These are phyloP conservation scores for Volucella bombylans DNA, from an alignment of 2,888 invertebrate genomes.

Conservation along the genomic window DNA sequence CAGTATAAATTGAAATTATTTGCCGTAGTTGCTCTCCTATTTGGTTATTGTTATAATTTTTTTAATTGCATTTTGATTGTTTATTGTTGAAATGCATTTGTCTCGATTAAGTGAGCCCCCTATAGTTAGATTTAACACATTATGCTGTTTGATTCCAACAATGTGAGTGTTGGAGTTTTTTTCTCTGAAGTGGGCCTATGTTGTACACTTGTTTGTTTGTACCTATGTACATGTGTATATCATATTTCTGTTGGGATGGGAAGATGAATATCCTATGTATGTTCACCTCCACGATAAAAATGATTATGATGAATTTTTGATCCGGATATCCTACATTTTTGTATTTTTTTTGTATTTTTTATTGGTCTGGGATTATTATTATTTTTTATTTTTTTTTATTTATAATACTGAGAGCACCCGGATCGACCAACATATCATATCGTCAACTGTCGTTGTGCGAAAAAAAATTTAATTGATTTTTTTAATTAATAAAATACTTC, in stretches of 20 bases:
- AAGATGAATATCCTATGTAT: not conserved
- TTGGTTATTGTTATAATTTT: constrained; percentile 21
- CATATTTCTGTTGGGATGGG: not conserved
- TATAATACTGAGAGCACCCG: constrained; percentile 38
- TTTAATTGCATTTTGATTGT: constrained; percentile 54
- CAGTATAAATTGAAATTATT: constrained; percentile 37
- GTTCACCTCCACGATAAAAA: constrained; percentile 47
- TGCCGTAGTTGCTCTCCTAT: not conserved
- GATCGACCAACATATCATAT: constrained; percentile 50
- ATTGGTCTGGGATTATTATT: constrained; percentile 39
- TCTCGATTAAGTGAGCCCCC: constrained; percentile 51
- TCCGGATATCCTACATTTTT: constrained; percentile 25
- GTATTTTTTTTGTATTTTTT: constrained; percentile 15
- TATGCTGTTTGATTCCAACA: constrained; percentile 48
- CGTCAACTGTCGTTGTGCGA: constrained; percentile 69
- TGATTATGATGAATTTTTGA: constrained; percentile 74
- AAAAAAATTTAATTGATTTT: constrained; percentile 71
- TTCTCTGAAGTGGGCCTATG: not conserved
- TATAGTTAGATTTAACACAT: constrained; percentile 47
- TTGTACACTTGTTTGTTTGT: not conserved
- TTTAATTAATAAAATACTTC: constrained; percentile 73
- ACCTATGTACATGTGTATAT: not conserved
- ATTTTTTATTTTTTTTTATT: constrained; percentile 14
- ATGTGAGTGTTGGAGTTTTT: too few species aligned
- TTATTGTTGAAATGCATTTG: constrained; percentile 53